Evolutionary conservation across 2,888 invertebrate species (phyloP).

Genomic region (Rhamphomyia laevipes): DNA sequence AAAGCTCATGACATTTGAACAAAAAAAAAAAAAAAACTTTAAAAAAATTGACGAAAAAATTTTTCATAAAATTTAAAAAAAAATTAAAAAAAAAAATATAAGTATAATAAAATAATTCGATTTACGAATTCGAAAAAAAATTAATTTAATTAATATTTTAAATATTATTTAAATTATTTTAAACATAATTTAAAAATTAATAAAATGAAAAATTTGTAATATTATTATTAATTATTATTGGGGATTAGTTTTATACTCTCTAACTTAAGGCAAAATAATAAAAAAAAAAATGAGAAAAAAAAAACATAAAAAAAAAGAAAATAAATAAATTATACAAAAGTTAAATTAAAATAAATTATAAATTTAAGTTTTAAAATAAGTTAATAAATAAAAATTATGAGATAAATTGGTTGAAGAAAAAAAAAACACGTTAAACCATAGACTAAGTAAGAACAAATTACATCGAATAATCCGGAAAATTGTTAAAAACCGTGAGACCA

Average conservation of each 20-base stretch:
- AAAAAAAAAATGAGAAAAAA: conserved; percentile 16
- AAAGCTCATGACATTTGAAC: conserved; percentile 7
- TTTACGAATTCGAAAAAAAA: conserved; percentile 11
- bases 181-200: conserved; percentile 27
- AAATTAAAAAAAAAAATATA: conserved; percentile 26
- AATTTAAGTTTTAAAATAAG: conserved; percentile 13
- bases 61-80: conserved; percentile 9
- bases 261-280: conserved; percentile 20
- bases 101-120: conserved; percentile 20
- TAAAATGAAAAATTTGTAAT: conserved; percentile 20
- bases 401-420: too few relatives aligned
- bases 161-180: conserved; percentile 28
- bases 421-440: too few relatives aligned
- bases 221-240: background rate
- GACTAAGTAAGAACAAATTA: too few relatives aligned
- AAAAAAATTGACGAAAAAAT: conserved; percentile 6
- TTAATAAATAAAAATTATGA: too few relatives aligned
- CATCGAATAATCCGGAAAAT: too few relatives aligned
- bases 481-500: too few relatives aligned
- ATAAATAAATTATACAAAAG: too few relatives aligned
- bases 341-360: conserved; percentile 13
- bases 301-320: too few relatives aligned
- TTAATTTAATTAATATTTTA: conserved; percentile 1
- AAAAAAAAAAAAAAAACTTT: conserved; percentile 9
- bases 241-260: conserved; percentile 18